Evolutionary conservation across 92 coral and sea anemone genomes (phyloP).

Genomic region (Porites rus): DNA sequence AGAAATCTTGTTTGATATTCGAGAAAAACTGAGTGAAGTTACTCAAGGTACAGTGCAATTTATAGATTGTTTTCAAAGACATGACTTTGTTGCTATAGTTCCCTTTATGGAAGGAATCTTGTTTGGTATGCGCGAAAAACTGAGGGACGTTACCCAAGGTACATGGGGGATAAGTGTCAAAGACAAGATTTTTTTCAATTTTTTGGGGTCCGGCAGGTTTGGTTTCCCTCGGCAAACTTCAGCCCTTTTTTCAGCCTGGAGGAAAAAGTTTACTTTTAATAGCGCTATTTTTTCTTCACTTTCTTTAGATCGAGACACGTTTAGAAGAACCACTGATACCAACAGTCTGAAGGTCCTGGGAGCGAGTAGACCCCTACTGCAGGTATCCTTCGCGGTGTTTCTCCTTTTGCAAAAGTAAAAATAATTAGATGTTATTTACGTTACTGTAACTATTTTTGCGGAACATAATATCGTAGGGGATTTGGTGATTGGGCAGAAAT

Average conservation of each 20-base stretch:
- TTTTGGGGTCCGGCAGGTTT: background rate
- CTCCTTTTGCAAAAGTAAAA: no score
- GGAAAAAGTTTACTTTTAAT: no score
- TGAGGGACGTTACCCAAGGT: slow-evolving; percentile 86
- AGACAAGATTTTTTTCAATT: background rate
- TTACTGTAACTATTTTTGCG: no score
- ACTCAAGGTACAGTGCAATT: slow-evolving; percentile 63
- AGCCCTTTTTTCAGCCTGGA: no score
- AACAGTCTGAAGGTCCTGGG: slow-evolving; percentile 85
- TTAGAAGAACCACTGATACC: slow-evolving; percentile 87
- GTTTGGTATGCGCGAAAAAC: slow-evolving; percentile 89
- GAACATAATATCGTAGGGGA: no score
- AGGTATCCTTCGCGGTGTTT: slow-evolving; percentile 54
- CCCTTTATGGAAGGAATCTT: slow-evolving; percentile 85
- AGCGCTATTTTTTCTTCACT: background rate
- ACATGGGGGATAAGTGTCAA: background rate
- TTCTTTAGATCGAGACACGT: slow-evolving; percentile 77
- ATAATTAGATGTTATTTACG: no score
- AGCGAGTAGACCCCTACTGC: slow-evolving; percentile 87
- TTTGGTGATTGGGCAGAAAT: no score
- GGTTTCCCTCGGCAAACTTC: background rate
- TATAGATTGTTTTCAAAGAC: background rate
- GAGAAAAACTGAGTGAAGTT: slow-evolving; percentile 86
- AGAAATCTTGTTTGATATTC: slow-evolving; percentile 91
- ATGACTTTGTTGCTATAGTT: no score